Conservation (phyloP, 2,113 vertebrate species). For the Aegotheles bennettii region DNA sequence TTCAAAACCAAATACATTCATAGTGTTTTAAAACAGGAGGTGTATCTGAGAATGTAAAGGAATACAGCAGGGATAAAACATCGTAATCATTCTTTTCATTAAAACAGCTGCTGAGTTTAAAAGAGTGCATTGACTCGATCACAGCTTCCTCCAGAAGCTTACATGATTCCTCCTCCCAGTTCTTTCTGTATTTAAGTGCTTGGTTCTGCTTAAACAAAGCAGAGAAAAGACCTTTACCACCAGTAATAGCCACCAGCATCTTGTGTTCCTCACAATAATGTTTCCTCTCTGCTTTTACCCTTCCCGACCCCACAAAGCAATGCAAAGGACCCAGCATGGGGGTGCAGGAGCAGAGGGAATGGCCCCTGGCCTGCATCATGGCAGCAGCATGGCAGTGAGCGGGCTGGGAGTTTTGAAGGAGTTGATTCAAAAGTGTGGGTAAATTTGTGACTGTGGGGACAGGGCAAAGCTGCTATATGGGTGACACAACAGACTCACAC, state of each 20-base stretch:
- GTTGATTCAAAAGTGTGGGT: fast-evolving
- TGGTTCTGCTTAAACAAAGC: not conserved
- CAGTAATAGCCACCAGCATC: not conserved
- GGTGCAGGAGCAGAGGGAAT: not conserved
- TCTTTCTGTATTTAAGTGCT: not conserved
- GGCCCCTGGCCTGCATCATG: fast-evolving
- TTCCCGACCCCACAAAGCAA: not conserved
- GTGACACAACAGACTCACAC: not conserved
- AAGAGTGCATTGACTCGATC: not conserved
- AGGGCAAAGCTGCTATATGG: not conserved
- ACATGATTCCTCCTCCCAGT: not conserved
- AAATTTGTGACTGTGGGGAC: not conserved
- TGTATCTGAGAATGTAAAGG: not conserved
- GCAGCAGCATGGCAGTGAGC: fast-evolving
- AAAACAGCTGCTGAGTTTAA: not conserved
- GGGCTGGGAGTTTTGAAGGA: not conserved
- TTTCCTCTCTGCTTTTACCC: not conserved
- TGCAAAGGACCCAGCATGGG: fast-evolving
- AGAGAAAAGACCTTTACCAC: not conserved
- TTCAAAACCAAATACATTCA: not conserved
- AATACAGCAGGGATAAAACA: not conserved
- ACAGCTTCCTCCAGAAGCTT: not conserved
- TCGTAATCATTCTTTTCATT: not conserved
- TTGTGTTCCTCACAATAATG: not conserved
- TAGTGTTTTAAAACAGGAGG: not conserved